phyloP scores from a whole-genome alignment of 2,797 vertebrate species.

The Phyllotis vaccarum region DNA sequence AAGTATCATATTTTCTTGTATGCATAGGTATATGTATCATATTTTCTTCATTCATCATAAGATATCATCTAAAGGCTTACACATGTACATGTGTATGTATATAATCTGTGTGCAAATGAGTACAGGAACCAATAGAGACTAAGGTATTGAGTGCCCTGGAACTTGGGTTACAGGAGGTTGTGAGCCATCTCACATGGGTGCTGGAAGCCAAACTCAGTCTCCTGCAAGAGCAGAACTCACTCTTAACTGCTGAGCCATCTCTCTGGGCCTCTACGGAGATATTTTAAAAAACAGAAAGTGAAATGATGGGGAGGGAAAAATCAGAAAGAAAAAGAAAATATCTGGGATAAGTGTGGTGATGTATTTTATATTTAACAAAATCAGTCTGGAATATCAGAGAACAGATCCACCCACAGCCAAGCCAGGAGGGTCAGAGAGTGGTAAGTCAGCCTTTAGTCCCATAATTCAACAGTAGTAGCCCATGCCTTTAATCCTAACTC shows the following conservation, averaged over 20 bases:
- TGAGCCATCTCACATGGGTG: neutral
- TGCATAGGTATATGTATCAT: neutral
- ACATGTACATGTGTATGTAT: too few relatives aligned
- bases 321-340: neutral
- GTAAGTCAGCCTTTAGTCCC: too few relatives aligned
- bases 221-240: neutral
- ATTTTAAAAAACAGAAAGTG: neutral
- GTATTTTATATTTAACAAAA: too few relatives aligned
- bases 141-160: neutral
- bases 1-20: neutral
- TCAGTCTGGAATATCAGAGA: too few relatives aligned
- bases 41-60: neutral
- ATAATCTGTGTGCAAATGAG: neutral
- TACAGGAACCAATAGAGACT: neutral
- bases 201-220: neutral
- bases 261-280: too few relatives aligned
- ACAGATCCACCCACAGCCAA: too few relatives aligned
- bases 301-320: neutral
- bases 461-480: too few relatives aligned
- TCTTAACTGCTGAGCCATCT: neutral
- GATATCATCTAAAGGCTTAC: neutral
- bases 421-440: too few relatives aligned
- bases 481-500: too few relatives aligned
- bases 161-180: neutral
- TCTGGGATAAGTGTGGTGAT: neutral